A percentile compares a stretch with the other conserved stretches of the same genome.
These are phyloP conservation scores for Zaprionus kolodkinae DNA, from an alignment of 1,140 invertebrate species.

Conservation along the genomic window DNA sequence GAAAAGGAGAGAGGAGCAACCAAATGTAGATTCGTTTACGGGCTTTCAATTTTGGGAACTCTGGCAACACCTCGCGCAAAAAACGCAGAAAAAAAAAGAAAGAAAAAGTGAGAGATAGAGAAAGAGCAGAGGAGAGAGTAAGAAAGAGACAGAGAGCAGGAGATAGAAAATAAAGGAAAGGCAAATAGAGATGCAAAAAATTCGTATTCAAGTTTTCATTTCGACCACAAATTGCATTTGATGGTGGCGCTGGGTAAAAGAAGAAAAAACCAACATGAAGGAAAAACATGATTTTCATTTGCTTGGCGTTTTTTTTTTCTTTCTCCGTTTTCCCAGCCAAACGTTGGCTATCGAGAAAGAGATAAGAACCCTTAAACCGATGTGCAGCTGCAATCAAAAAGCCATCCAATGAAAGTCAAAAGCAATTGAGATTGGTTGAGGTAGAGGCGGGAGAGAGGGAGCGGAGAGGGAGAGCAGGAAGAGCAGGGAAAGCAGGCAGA, in stretches of 20 bases:
- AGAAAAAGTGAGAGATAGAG: not conserved
- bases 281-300: not conserved
- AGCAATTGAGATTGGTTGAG: conserved; percentile 25
- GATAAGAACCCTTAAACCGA: conserved; percentile 33
- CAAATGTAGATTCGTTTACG: not conserved
- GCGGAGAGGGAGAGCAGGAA: not conserved
- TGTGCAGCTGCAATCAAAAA: conserved; percentile 40
- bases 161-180: no score
- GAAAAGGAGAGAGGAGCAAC: not conserved
- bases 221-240: conserved; percentile 9
- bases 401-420: conserved; percentile 51
- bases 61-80: not conserved
- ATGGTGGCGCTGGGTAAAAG: not conserved
- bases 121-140: not conserved
- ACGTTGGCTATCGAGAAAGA: not conserved
- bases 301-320: not conserved
- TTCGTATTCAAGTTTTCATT: conserved; percentile 1
- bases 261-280: not conserved
- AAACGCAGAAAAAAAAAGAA: not conserved
- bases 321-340: not conserved
- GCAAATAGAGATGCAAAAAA: no score
- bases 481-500: not conserved
- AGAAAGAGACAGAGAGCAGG: not conserved
- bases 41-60: not conserved
- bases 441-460: not conserved